A percentile compares a stretch with the other conserved stretches of the same genome.
These are phyloP conservation scores for Drosophila imparisetae DNA, from an alignment of 2,888 invertebrate species.

Conservation along the genomic window DNA sequence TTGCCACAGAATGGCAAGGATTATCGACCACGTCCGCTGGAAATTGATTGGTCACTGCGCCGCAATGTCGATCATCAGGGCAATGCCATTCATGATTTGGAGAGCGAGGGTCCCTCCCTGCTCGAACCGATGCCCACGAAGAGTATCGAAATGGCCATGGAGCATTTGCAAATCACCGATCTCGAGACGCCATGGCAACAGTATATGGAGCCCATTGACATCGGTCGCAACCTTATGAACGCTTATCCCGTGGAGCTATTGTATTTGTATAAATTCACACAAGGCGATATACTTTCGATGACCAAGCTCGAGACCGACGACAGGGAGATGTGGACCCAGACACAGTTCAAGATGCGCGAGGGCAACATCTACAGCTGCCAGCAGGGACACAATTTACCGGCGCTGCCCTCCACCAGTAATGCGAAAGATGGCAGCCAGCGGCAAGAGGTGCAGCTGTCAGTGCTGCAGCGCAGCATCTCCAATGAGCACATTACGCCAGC, in stretches of 20 bases:
- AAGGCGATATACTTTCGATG: slow-evolving; percentile 46
- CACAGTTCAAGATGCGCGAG: slow-evolving; percentile 66
- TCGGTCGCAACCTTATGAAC: slow-evolving; percentile 87
- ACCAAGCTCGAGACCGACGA: slow-evolving; percentile 57
- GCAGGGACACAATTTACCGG: slow-evolving; percentile 13
- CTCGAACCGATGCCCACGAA: slow-evolving; percentile 73
- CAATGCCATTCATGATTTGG: slow-evolving; percentile 62
- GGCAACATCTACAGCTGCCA: slow-evolving; percentile 46
- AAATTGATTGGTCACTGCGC: slow-evolving; percentile 77
- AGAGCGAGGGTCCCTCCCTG: slow-evolving; percentile 63
- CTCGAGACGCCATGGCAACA: slow-evolving; percentile 72
- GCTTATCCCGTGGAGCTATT: slow-evolving; percentile 89
- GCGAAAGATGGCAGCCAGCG: slow-evolving; percentile 24
- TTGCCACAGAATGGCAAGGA: slow-evolving; percentile 31
- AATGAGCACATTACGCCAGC: slow-evolving; percentile 59
- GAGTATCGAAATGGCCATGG: slow-evolving; percentile 32
- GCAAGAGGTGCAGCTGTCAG: slow-evolving; percentile 44
- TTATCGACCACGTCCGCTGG: slow-evolving; percentile 76
- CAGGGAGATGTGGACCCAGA: slow-evolving; percentile 54
- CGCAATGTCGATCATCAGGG: slow-evolving; percentile 74
- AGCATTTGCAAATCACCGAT: slow-evolving; percentile 45
- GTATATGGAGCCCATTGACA: slow-evolving; percentile 88
- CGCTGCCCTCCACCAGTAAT: slow-evolving; percentile 20
- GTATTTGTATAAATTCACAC: slow-evolving; percentile 88
- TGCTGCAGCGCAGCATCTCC: slow-evolving; percentile 65